Conservation (phyloP, 2,797 vertebrate species). For the Channa striata region DNA sequence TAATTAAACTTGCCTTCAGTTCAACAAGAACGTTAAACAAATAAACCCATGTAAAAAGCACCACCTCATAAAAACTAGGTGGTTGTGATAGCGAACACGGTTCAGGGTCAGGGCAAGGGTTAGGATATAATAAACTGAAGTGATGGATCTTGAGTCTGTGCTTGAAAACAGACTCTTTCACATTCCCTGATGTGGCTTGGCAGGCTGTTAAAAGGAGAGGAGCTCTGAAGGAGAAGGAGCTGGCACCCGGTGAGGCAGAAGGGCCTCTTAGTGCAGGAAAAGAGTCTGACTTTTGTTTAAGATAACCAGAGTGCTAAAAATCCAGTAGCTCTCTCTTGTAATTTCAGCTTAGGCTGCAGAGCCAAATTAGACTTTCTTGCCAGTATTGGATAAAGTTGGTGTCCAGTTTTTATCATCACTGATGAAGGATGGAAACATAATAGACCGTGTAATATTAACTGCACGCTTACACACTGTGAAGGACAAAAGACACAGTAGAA, state of each 20-base stretch:
- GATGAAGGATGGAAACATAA: neutral
- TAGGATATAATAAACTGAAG: conserved; percentile 45
- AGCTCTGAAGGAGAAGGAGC: conserved; percentile 52
- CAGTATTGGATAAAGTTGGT: too few relatives aligned
- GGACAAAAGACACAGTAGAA: neutral
- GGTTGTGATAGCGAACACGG: conserved; percentile 14
- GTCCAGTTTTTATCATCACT: neutral
- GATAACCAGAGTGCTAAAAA: conserved; percentile 18
- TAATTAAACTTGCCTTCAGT: conserved; percentile 23
- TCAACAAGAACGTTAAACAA: conserved; percentile 43
- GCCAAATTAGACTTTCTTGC: neutral
- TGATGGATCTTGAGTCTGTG: conserved; percentile 44
- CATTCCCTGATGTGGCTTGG: conserved; percentile 66
- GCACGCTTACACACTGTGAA: neutral
- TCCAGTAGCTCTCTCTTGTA: conserved; percentile 15
- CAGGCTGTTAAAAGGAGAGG: conserved; percentile 62
- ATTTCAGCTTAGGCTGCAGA: conserved; percentile 5
- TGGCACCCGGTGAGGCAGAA: conserved; percentile 53
- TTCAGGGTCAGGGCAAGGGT: conserved; percentile 37
- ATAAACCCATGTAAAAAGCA: neutral
- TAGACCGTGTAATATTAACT: neutral
- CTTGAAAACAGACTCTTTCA: conserved; percentile 65
- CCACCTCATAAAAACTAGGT: conserved; percentile 28
- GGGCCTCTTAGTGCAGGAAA: conserved; percentile 52
- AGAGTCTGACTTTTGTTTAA: conserved; percentile 43